These are phyloP conservation scores for Zapus hudsonius DNA, from an alignment of 2,113 vertebrate genomes.

Conservation along the genomic window DNA sequence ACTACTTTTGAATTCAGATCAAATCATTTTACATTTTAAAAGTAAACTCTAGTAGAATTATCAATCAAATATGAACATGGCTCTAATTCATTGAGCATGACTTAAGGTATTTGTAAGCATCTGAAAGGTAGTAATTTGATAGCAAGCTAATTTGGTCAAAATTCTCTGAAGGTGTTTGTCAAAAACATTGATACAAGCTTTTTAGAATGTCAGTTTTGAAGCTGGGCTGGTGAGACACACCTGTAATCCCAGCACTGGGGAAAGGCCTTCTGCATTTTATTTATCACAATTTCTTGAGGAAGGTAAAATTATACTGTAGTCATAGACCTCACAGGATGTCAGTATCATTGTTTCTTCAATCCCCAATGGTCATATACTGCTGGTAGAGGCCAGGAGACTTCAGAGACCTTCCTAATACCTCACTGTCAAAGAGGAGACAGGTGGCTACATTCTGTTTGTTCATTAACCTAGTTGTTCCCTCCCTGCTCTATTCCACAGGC, in stretches of 20 bases:
- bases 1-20: conserved; percentile 38
- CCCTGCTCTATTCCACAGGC: conserved; percentile 83
- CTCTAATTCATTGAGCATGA: neutral
- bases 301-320: neutral
- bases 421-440: neutral
- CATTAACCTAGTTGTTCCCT: neutral
- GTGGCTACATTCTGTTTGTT: neutral
- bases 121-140: conserved; percentile 6
- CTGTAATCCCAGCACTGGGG: neutral
- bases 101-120: neutral
- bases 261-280: neutral
- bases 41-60: conserved; percentile 19
- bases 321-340: neutral
- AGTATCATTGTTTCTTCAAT: neutral
- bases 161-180: neutral
- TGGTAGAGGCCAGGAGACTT: neutral
- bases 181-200: neutral
- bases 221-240: neutral
- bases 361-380: neutral
- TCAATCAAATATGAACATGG: neutral
- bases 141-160: neutral
- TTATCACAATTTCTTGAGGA: neutral
- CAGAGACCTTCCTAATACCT: neutral
- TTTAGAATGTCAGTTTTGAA: neutral
- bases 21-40: conserved; percentile 41